Percentiles rank a stretch among this genome's conserved stretches.
Evolutionary conservation across 2,888 invertebrate genomes (phyloP).

Genomic region (Meghimatium bilineatum): DNA sequence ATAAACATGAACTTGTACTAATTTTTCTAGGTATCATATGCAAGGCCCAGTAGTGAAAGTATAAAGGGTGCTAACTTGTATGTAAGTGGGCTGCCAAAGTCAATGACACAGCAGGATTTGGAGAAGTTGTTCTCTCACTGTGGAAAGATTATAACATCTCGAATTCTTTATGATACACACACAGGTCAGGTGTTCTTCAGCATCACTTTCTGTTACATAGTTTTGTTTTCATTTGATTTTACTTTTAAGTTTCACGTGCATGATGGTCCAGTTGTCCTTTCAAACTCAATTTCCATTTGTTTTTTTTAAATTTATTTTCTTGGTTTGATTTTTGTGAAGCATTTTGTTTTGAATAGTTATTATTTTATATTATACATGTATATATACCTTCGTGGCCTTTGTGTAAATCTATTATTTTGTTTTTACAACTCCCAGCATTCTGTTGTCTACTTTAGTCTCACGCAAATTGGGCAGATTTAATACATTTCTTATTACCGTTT

Average conservation of each 20-base stretch:
- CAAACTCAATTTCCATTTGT: conserved; percentile 19
- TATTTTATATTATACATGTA: not conserved
- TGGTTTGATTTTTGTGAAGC: conserved; percentile 18
- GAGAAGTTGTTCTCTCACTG: conserved; percentile 77
- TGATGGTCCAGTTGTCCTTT: conserved; percentile 45
- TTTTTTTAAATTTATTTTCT: not conserved
- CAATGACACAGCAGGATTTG: conserved; percentile 77
- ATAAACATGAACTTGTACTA: conserved; percentile 52
- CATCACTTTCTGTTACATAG: conserved; percentile 53
- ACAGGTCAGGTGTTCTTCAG: conserved; percentile 73
- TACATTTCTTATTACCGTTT: conserved; percentile 16
- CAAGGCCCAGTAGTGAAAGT: conserved; percentile 78
- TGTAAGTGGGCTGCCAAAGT: conserved; percentile 77
- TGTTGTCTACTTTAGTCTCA: not conserved
- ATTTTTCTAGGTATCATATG: conserved; percentile 77
- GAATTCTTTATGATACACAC: conserved; percentile 78
- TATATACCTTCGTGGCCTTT: not conserved
- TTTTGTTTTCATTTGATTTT: conserved; percentile 40
- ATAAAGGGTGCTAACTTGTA: conserved; percentile 78
- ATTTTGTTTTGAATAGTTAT: conserved; percentile 12
- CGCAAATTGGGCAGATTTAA: not conserved
- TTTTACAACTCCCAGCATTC: not conserved
- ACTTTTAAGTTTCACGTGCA: conserved; percentile 36
- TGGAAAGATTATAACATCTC: conserved; percentile 78
- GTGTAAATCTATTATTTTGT: not conserved